phyloP scores from a whole-genome alignment of 2,797 vertebrate species.

The Sebastes diaconus region DNA sequence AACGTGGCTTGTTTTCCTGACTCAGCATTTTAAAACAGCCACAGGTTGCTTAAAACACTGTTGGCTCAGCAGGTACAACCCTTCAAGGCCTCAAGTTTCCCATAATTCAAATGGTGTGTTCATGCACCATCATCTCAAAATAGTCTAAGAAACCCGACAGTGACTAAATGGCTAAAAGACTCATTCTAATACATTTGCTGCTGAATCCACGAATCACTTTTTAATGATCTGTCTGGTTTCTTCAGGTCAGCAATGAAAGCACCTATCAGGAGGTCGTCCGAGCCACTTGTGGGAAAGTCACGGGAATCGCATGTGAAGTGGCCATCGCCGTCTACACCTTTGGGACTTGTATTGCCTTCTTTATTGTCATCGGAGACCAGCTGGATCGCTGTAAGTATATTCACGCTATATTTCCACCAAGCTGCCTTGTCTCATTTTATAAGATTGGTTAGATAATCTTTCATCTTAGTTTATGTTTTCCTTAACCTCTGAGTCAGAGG shows the following conservation, averaged over 20 bases:
- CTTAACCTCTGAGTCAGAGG: neutral
- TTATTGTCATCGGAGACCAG: constrained; percentile 98
- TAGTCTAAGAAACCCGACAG: neutral
- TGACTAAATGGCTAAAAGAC: neutral
- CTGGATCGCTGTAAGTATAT: constrained; percentile 92
- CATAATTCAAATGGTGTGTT: neutral
- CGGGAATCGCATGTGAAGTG: constrained; percentile 90
- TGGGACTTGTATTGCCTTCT: constrained; percentile 97
- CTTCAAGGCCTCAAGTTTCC: neutral
- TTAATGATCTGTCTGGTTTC: neutral
- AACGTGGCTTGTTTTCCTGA: neutral
- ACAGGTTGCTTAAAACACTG: neutral
- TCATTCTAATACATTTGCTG: neutral
- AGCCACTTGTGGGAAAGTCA: constrained; percentile 90
- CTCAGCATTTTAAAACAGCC: neutral
- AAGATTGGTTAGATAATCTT: neutral
- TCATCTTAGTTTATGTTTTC: neutral
- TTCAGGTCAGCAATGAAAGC: constrained; percentile 90
- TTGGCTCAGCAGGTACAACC: neutral
- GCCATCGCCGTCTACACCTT: constrained; percentile 95
- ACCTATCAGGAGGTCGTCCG: constrained; percentile 98
- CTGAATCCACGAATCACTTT: neutral
- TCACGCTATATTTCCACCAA: neutral
- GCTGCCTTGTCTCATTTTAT: neutral
- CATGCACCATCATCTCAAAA: too few relatives aligned